A percentile compares a stretch with the other conserved stretches of the same genome.
Evolutionary conservation across 2,113 vertebrate genomes (phyloP).

Genomic region (Porphyrio hochstetteri): DNA sequence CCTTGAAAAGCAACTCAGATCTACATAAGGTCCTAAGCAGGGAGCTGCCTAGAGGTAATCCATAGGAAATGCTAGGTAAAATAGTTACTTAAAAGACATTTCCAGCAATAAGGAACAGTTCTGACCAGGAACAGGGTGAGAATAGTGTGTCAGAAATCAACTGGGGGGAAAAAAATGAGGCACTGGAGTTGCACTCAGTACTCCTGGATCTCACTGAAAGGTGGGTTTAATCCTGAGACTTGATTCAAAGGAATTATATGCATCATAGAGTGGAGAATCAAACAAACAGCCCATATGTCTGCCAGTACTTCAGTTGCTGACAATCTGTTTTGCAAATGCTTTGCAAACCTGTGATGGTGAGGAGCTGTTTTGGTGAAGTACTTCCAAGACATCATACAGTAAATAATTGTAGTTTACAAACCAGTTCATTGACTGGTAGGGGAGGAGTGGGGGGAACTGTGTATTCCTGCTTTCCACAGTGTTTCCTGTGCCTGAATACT

Average conservation of each 20-base stretch:
- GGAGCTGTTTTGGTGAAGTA: background rate
- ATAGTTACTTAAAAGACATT: background rate
- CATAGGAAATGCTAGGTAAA: background rate
- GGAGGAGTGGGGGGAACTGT: too few relatives aligned
- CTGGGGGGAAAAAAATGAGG: too few relatives aligned
- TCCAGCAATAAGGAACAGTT: background rate
- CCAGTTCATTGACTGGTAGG: background rate
- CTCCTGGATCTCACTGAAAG: background rate
- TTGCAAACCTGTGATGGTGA: background rate
- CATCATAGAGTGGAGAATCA: background rate
- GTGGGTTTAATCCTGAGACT: background rate
- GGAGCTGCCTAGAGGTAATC: background rate
- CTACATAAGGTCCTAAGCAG: background rate
- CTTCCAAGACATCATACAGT: background rate
- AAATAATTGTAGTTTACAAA: background rate
- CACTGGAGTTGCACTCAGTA: background rate
- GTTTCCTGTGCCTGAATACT: background rate
- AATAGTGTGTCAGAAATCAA: background rate
- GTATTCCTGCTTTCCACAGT: background rate
- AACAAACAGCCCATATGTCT: background rate
- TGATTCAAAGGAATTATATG: background rate
- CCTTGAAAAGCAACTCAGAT: accelerated
- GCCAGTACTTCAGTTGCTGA: background rate
- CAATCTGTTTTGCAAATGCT: background rate
- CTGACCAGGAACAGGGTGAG: background rate